These are phyloP conservation scores for Coelogynopora nodosa DNA, from an alignment of 2,888 invertebrate genomes.

Conservation along the genomic window DNA sequence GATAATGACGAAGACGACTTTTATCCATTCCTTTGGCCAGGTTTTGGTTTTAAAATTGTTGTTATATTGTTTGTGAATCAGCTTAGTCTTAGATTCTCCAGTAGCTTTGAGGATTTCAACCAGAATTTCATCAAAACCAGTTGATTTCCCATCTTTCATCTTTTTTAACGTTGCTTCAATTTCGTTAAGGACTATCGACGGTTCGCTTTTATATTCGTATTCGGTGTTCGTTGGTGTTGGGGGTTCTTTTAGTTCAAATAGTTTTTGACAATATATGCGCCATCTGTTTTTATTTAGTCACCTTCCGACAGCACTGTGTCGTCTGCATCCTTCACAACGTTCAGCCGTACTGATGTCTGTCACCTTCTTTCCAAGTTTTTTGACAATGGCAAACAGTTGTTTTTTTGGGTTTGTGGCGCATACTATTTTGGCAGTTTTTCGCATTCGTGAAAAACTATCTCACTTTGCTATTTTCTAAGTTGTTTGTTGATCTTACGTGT, in stretches of 20 bases:
- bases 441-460: not conserved
- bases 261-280: not conserved
- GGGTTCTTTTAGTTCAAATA: not conserved
- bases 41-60: not conserved
- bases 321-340: not conserved
- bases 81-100: not conserved
- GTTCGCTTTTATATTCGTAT: not conserved
- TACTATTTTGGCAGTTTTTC: not conserved
- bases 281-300: not conserved
- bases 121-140: not conserved
- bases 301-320: not conserved
- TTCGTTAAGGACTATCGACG: not conserved
- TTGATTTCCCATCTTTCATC: not conserved
- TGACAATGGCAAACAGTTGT: not conserved
- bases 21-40: not conserved
- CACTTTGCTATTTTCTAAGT: not conserved
- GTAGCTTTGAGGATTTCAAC: not conserved
- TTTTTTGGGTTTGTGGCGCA: not conserved
- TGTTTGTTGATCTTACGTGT: not conserved
- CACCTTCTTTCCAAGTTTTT: slow-evolving; percentile 2
- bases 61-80: not conserved
- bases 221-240: not conserved
- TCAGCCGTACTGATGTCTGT: not conserved
- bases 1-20: slow-evolving; percentile 8
- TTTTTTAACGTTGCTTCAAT: too few relatives aligned